These are phyloP conservation scores for Psittacus erithacus DNA, from an alignment of 2,113 vertebrate genomes.

Conservation along the genomic window DNA sequence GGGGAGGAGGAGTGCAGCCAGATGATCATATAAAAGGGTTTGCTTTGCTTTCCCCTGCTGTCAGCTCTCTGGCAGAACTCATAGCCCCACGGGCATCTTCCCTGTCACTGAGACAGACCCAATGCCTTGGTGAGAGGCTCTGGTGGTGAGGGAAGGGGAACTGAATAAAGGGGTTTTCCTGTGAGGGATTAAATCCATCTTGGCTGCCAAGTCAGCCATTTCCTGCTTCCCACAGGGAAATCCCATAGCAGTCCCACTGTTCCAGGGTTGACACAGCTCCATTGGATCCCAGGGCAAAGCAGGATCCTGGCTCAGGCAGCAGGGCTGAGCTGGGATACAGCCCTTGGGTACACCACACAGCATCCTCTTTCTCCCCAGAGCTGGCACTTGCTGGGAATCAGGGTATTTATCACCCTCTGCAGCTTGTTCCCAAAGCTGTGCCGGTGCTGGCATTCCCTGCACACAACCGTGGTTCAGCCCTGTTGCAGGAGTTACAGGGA, in stretches of 20 bases:
- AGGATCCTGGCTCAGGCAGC: fast-evolving
- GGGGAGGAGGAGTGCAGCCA: background rate
- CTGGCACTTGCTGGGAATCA: background rate
- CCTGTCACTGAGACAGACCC: background rate
- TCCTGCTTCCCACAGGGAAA: background rate
- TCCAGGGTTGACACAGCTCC: background rate
- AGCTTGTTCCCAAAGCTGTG: background rate
- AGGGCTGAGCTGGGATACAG: background rate
- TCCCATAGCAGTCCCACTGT: background rate
- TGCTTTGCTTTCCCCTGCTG: background rate
- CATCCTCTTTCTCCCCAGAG: background rate
- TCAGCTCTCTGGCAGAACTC: background rate
- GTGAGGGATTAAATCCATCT: background rate
- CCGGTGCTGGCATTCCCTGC: background rate
- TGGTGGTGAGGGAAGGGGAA: background rate
- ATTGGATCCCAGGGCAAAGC: background rate
- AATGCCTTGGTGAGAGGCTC: background rate
- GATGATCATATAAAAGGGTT: background rate
- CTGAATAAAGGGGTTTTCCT: too few relatives aligned
- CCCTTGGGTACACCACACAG: fast-evolving
- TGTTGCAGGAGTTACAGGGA: fast-evolving
- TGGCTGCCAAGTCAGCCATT: background rate
- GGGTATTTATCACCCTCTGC: background rate
- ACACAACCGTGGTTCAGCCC: background rate
- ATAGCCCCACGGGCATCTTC: background rate